These are phyloP conservation scores for Oreocharis arfaki DNA, from an alignment of 2,113 vertebrate species.

Conservation along the genomic window DNA sequence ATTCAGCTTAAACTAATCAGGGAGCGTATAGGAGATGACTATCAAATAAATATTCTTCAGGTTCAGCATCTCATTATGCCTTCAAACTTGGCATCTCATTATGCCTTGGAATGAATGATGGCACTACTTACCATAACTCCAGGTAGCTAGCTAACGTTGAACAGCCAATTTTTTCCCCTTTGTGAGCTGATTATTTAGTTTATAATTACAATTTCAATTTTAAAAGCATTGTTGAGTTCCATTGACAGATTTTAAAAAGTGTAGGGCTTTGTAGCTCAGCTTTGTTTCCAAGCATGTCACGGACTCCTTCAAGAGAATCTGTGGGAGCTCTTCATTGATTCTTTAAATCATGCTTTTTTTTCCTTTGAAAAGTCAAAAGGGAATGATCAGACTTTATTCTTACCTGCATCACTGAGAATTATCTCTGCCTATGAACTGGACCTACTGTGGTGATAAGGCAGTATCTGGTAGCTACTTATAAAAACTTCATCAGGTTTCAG, in stretches of 20 bases:
- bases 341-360: not conserved
- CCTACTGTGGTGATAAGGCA: not conserved
- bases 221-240: not conserved
- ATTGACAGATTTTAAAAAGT: not conserved
- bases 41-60: constrained; percentile 29
- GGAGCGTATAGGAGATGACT: not conserved
- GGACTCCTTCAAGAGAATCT: not conserved
- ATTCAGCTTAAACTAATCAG: not conserved
- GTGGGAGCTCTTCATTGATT: not conserved
- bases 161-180: not conserved
- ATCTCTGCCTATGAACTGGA: not conserved
- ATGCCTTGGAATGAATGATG: not conserved
- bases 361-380: not conserved
- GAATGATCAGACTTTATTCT: not conserved
- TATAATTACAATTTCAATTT: not conserved
- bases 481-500: not conserved
- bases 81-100: not conserved
- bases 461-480: not conserved
- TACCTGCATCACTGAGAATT: not conserved
- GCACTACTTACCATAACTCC: not conserved
- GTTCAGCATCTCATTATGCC: not conserved
- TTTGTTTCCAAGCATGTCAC: not conserved
- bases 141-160: not conserved
- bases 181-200: not conserved
- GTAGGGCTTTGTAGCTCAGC: not conserved